Conservation (phyloP, 2,113 vertebrate genomes). For the Panthera leo region DNA sequence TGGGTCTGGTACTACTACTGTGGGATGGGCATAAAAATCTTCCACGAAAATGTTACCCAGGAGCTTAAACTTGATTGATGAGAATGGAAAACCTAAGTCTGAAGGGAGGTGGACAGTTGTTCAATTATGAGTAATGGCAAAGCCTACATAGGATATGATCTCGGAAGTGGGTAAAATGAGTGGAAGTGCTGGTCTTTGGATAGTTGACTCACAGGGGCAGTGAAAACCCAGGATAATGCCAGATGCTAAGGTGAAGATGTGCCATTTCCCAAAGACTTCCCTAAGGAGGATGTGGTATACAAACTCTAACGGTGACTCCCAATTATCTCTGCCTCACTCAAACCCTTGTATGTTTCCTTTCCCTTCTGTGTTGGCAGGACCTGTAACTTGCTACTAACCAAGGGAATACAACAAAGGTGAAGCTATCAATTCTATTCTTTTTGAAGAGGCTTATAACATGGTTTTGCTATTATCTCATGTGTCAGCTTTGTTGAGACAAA, state of each 20-base stretch:
- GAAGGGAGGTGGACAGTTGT: not conserved
- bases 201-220: not conserved
- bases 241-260: not conserved
- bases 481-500: not conserved
- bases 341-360: fast-evolving
- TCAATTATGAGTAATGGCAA: not conserved
- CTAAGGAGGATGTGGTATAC: not conserved
- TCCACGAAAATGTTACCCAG: not conserved
- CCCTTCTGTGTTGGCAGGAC: not conserved
- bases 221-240: not conserved
- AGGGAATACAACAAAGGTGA: not conserved
- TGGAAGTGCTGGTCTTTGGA: not conserved
- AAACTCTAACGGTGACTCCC: fast-evolving
- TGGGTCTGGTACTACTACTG: not conserved
- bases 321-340: not conserved
- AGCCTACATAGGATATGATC: not conserved
- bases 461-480: not conserved
- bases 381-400: not conserved
- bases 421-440: not conserved
- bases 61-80: not conserved
- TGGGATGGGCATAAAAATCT: not conserved
- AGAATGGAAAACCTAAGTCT: not conserved
- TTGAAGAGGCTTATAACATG: not conserved
- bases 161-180: not conserved
- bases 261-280: not conserved